Percentiles rank a stretch among this genome's conserved stretches.
Evolutionary conservation across 2,113 vertebrate species (phyloP).

Genomic region (Anguilla japonica): DNA sequence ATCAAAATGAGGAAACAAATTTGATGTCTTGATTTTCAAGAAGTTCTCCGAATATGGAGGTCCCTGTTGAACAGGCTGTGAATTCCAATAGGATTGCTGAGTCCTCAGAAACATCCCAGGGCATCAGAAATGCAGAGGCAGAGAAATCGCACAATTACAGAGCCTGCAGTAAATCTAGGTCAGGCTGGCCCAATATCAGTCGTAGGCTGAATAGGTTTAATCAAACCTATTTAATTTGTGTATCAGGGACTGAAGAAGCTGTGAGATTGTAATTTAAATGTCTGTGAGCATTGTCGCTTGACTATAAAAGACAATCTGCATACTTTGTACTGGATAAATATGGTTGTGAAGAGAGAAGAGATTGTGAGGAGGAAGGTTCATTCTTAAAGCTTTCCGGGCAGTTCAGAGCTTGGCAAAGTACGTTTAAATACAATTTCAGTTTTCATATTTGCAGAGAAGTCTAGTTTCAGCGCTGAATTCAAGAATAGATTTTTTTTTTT

Average conservation of each 20-base stretch:
- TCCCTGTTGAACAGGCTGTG: not conserved
- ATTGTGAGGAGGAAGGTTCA: not conserved
- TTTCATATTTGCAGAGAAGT: too few relatives aligned
- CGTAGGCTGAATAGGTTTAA: not conserved
- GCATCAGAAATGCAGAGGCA: constrained; percentile 1
- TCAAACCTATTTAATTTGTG: not conserved
- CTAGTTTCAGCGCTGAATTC: too few relatives aligned
- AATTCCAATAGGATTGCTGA: not conserved
- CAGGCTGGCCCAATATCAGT: not conserved
- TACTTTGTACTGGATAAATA: not conserved
- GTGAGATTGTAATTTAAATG: not conserved
- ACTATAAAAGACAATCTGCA: not conserved
- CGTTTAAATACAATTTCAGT: not conserved
- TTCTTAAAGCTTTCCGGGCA: not conserved
- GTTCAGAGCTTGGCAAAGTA: not conserved
- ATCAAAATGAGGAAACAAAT: not conserved
- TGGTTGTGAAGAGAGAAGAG: not conserved
- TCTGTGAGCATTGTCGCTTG: not conserved
- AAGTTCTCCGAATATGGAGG: not conserved
- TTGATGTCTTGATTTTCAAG: not conserved
- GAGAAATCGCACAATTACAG: constrained; percentile 1
- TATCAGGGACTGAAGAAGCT: not conserved
- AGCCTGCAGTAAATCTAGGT: constrained; percentile 6
- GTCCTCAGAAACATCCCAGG: not conserved
- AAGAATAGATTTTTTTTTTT: too few relatives aligned